Conservation (phyloP, 2,797 vertebrate genomes). For the Mycteria americana region DNA sequence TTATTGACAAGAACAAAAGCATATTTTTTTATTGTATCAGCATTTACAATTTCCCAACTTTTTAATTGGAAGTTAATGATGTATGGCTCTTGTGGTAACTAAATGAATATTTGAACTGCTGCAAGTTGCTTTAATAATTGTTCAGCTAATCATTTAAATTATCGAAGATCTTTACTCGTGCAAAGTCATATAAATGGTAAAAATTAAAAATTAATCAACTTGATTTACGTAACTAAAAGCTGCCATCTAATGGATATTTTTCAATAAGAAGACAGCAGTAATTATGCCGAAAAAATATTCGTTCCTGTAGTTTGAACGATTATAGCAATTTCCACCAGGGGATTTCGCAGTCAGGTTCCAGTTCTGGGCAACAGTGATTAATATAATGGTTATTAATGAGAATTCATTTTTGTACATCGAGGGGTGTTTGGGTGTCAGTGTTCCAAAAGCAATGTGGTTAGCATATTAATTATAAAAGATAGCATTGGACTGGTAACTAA, state of each 20-base stretch:
- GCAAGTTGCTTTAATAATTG: conserved; percentile 84
- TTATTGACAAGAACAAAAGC: background rate
- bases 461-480: conserved; percentile 86
- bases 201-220: conserved; percentile 97
- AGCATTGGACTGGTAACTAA: conserved; percentile 71
- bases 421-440: conserved; percentile 81
- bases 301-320: conserved; percentile 95
- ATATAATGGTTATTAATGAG: conserved; percentile 95
- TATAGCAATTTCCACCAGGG: conserved; percentile 98
- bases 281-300: conserved; percentile 93
- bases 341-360: conserved; percentile 97
- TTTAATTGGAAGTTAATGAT: conserved; percentile 78
- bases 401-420: conserved; percentile 90
- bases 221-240: conserved; percentile 94
- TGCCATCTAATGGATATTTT: conserved; percentile 94
- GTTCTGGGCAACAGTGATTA: conserved; percentile 96
- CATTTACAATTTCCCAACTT: conserved; percentile 64
- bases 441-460: conserved; percentile 73
- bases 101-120: conserved; percentile 86
- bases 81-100: conserved; percentile 72
- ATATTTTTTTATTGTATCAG: conserved; percentile 56
- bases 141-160: conserved; percentile 91
- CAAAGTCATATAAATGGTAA: conserved; percentile 81
- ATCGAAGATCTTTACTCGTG: conserved; percentile 92
- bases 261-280: conserved; percentile 96